phyloP scores from a whole-genome alignment of 1,140 invertebrate genomes.

The Trichoplusia ni region DNA sequence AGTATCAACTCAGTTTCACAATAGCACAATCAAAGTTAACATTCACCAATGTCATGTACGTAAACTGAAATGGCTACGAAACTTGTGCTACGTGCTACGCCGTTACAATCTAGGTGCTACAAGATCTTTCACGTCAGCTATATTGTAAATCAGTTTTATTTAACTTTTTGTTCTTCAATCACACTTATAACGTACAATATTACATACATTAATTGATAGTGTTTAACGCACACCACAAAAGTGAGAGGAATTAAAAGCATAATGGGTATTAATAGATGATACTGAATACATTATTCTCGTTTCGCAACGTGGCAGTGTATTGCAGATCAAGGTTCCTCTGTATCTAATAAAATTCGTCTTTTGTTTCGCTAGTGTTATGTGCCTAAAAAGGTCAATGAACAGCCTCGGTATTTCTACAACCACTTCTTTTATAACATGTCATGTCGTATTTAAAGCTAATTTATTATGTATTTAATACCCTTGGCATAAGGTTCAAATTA shows the following conservation, averaged over 20 bases:
- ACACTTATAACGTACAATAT: no score
- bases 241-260: not conserved
- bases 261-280: not conserved
- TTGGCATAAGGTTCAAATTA: slow-evolving; percentile 63
- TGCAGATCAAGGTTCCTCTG: slow-evolving; percentile 73
- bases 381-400: slow-evolving; percentile 80
- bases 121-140: not conserved
- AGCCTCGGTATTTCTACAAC: slow-evolving; percentile 78
- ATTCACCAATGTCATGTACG: not conserved
- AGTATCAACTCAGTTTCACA: not conserved
- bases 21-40: slow-evolving; percentile 6
- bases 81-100: slow-evolving; percentile 16
- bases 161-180: no score
- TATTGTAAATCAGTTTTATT: no score
- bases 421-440: slow-evolving; percentile 56
- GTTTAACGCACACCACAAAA: not conserved
- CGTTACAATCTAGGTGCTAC: slow-evolving; percentile 7
- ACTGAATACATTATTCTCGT: slow-evolving; percentile 6
- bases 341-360: slow-evolving; percentile 74
- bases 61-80: slow-evolving; percentile 16
- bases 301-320: slow-evolving; percentile 48
- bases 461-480: slow-evolving; percentile 53
- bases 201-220: no score
- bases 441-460: slow-evolving; percentile 38
- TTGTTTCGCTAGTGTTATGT: slow-evolving; percentile 77